These are phyloP conservation scores for Enteromius anoplus DNA, from an alignment of 2,797 vertebrate genomes.

Conservation along the genomic window DNA sequence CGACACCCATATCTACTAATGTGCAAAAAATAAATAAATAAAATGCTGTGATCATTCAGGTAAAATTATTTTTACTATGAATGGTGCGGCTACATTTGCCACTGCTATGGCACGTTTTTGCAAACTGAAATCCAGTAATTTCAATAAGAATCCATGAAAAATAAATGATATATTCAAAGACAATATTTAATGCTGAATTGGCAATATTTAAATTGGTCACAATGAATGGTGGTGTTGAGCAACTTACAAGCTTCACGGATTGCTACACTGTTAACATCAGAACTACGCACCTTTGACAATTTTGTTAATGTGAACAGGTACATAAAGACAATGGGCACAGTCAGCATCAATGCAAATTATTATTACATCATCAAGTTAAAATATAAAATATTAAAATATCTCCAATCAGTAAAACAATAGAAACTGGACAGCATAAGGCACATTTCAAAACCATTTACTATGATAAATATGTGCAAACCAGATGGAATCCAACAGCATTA, in stretches of 20 bases:
- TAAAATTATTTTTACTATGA: not conserved
- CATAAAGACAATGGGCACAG: not conserved
- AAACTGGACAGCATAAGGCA: not conserved
- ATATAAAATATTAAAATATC: not conserved
- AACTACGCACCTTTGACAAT: not conserved
- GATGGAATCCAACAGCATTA: not conserved
- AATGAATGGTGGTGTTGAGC: not conserved
- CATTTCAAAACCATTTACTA: not conserved
- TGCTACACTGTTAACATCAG: not conserved
- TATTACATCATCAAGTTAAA: not conserved
- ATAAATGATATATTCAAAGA: fast-evolving
- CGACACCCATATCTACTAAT: too few relatives aligned
- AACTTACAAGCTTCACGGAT: not conserved
- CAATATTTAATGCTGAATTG: not conserved
- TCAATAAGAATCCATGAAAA: not conserved
- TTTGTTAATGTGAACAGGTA: not conserved
- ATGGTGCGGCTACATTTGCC: not conserved
- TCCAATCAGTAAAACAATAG: not conserved
- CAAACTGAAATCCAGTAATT: not conserved
- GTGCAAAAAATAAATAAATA: too few relatives aligned
- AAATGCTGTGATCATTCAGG: too few relatives aligned
- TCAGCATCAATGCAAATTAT: not conserved
- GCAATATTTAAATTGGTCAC: not conserved
- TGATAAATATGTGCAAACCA: not conserved
- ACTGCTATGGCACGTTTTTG: not conserved